Evolutionary conservation across 2,797 vertebrate species (phyloP).

Genomic region (Smutsia gigantea): DNA sequence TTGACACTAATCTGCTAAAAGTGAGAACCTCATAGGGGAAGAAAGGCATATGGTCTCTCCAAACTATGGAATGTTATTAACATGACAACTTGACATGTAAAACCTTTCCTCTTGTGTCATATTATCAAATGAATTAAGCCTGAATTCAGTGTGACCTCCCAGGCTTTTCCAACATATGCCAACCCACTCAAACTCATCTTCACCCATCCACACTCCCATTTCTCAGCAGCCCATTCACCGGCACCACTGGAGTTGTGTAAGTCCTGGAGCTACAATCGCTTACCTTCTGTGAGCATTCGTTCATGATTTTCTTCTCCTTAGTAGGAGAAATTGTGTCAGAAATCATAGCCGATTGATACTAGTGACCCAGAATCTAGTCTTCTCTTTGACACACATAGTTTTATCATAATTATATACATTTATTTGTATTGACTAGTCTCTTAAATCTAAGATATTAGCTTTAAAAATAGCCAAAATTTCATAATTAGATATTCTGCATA

Average conservation of each 20-base stretch:
- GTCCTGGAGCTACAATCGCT: background rate
- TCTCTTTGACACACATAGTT: background rate
- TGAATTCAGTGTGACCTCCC: background rate
- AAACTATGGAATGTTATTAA: background rate
- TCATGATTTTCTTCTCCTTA: background rate
- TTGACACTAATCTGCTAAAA: background rate
- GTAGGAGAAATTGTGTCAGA: background rate
- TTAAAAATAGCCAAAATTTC: background rate
- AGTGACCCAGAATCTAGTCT: background rate
- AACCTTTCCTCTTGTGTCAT: background rate
- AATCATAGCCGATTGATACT: background rate
- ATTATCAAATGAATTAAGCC: background rate
- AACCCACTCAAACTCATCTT: background rate
- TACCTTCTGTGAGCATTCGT: background rate
- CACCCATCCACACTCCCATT: no score
- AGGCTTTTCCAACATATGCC: background rate
- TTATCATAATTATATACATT: background rate
- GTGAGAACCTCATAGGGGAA: background rate
- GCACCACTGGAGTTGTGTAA: background rate
- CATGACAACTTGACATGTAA: background rate
- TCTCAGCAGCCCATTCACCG: background rate
- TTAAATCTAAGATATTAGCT: background rate
- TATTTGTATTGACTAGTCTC: background rate
- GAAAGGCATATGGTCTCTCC: background rate
- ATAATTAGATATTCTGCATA: background rate